Conservation (phyloP, 2,797 vertebrate genomes). For the Hafferia zeledoni region DNA sequence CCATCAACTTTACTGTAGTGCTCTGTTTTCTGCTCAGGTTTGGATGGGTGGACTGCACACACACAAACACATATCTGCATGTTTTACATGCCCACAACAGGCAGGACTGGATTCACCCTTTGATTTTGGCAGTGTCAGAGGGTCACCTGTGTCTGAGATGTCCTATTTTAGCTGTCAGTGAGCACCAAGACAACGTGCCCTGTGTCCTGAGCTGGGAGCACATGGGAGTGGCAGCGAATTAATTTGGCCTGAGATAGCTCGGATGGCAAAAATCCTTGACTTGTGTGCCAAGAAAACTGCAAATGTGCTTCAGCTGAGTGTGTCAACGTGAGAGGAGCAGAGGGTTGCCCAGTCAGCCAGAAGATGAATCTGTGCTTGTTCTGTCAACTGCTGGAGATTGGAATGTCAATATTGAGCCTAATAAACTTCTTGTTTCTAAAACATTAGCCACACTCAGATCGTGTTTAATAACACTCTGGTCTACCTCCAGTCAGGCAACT, state of each 20-base stretch:
- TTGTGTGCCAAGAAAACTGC: constrained; percentile 26
- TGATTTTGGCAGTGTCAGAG: neutral
- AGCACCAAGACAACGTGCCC: neutral
- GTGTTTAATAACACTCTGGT: neutral
- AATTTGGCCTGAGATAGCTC: neutral
- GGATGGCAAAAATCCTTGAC: constrained; percentile 31
- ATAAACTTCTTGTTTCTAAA: constrained; percentile 29
- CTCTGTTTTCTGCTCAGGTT: neutral
- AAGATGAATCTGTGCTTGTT: constrained; percentile 37
- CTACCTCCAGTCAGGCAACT: neutral
- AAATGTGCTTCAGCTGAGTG: constrained; percentile 29
- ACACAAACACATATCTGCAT: rapidly evolving
- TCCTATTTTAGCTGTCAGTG: neutral
- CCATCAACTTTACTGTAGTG: rapidly evolving
- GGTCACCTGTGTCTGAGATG: neutral
- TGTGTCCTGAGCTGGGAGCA: neutral
- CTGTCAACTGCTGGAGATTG: constrained; percentile 31
- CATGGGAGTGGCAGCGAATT: neutral
- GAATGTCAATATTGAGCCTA: constrained; percentile 27
- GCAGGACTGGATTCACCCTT: neutral
- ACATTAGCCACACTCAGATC: neutral
- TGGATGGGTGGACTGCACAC: neutral
- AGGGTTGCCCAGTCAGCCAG: constrained; percentile 32
- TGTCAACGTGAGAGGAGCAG: neutral
- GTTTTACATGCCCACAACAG: neutral